phyloP scores from a whole-genome alignment of 2,888 invertebrate genomes.

The Clistopyga incitator region DNA sequence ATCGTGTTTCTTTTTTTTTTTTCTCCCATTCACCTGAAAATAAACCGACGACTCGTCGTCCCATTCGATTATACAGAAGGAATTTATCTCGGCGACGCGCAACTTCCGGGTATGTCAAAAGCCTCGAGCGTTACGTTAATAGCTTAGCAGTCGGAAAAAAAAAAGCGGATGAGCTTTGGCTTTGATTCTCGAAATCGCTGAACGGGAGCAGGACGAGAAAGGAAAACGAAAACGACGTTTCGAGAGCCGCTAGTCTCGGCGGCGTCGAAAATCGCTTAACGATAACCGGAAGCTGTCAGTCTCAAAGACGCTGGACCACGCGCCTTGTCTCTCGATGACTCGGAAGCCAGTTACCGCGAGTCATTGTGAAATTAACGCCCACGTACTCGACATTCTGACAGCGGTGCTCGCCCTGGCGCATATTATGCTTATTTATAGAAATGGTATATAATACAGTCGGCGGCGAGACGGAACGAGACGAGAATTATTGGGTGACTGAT shows the following conservation, averaged over 20 bases:
- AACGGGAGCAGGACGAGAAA: constrained; percentile 14
- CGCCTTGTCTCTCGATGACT: constrained; percentile 27
- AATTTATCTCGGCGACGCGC: constrained; percentile 8
- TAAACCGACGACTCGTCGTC: constrained; percentile 12
- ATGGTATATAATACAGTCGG: constrained; percentile 34
- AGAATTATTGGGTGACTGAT: background rate
- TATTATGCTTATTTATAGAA: constrained; percentile 43
- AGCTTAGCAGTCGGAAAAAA: background rate
- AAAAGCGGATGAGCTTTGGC: background rate
- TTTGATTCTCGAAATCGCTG: constrained; percentile 7
- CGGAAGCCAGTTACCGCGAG: constrained; percentile 18
- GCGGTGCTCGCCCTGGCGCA: constrained; percentile 21
- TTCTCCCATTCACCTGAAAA: constrained; percentile 24
- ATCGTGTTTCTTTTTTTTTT: no score
- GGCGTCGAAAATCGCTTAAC: constrained; percentile 48
- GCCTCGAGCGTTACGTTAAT: background rate
- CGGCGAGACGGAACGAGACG: constrained; percentile 30
- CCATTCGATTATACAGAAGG: constrained; percentile 2
- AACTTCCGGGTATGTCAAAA: constrained; percentile 23
- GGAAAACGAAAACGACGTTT: constrained; percentile 33
- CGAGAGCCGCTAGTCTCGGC: constrained; percentile 10
- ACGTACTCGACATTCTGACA: constrained; percentile 56
- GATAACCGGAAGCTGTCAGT: constrained; percentile 60
- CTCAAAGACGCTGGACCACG: background rate
- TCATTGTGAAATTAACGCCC: constrained; percentile 61